Evolutionary conservation across 1,140 invertebrate species (phyloP).

Genomic region (Thaumatotibia leucotreta): DNA sequence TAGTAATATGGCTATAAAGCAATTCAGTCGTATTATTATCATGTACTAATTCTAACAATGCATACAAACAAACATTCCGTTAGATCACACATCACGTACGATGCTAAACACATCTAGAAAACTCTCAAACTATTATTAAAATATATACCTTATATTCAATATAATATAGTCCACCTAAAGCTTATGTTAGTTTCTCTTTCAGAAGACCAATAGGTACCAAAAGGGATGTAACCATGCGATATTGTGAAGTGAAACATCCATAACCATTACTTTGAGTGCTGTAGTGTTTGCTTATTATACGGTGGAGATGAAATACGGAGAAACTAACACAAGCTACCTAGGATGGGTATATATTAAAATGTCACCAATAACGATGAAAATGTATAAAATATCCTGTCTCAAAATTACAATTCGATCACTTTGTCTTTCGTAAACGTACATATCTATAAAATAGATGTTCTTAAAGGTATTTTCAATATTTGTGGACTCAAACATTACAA

Average conservation of each 20-base stretch:
- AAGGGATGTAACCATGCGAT: not conserved
- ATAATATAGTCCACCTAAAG: not conserved
- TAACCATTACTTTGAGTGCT: not conserved
- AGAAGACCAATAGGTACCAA: not conserved
- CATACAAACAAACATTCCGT: slow-evolving; percentile 8
- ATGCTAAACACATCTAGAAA: slow-evolving; percentile 2
- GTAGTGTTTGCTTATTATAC: not conserved
- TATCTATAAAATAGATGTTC: too few relatives aligned
- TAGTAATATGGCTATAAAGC: not conserved
- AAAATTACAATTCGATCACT: too few relatives aligned
- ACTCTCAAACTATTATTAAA: not conserved
- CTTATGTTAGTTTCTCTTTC: not conserved
- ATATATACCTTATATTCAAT: not conserved
- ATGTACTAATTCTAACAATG: not conserved
- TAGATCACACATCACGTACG: slow-evolving; percentile 6
- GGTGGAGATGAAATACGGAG: not conserved
- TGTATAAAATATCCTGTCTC: not conserved
- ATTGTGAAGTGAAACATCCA: not conserved
- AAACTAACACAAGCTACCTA: not conserved
- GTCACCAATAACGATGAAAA: not conserved
- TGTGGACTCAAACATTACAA: too few relatives aligned
- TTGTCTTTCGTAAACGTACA: too few relatives aligned
- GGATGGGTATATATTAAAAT: not conserved
- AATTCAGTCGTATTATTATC: not conserved
- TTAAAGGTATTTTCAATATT: too few relatives aligned